Conservation (phyloP, 2,797 vertebrate genomes). For the Acestrorhynchus altus region DNA sequence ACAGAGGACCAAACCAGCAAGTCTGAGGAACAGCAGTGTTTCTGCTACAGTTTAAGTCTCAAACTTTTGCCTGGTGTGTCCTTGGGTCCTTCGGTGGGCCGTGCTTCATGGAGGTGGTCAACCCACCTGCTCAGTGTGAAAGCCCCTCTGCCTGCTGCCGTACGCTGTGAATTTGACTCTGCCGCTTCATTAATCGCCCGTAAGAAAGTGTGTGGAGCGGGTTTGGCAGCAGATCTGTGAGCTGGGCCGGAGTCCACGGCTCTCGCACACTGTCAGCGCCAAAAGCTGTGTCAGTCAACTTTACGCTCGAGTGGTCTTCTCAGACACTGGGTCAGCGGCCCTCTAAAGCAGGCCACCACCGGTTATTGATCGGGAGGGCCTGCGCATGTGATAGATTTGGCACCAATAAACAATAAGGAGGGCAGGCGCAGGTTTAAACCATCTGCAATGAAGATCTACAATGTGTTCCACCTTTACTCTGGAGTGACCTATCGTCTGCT, state of each 20-base stretch:
- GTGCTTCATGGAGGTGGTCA: background rate
- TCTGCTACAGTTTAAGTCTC: too few relatives aligned
- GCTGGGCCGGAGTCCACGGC: conserved; percentile 9
- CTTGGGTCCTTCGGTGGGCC: background rate
- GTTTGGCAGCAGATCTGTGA: background rate
- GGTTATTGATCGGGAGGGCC: conserved; percentile 10
- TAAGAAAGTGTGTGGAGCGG: background rate
- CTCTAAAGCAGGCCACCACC: conserved; percentile 29
- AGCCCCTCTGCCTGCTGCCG: background rate
- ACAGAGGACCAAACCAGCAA: too few relatives aligned
- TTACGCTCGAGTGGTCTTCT: conserved; percentile 39
- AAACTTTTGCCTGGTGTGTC: too few relatives aligned
- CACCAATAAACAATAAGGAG: background rate
- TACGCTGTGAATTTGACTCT: background rate
- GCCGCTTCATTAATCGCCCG: background rate
- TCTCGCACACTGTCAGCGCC: conserved; percentile 5
- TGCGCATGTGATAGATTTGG: background rate
- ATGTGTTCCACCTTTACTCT: too few relatives aligned
- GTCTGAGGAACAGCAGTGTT: too few relatives aligned
- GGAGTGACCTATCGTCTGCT: too few relatives aligned
- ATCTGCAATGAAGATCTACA: background rate
- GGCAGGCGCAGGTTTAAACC: background rate
- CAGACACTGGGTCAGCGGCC: conserved; percentile 45
- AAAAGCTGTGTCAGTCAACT: conserved; percentile 44
- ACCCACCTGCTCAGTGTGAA: background rate